Evolutionary conservation across 2,888 invertebrate genomes (phyloP).

Genomic region (Saturnia japonica): DNA sequence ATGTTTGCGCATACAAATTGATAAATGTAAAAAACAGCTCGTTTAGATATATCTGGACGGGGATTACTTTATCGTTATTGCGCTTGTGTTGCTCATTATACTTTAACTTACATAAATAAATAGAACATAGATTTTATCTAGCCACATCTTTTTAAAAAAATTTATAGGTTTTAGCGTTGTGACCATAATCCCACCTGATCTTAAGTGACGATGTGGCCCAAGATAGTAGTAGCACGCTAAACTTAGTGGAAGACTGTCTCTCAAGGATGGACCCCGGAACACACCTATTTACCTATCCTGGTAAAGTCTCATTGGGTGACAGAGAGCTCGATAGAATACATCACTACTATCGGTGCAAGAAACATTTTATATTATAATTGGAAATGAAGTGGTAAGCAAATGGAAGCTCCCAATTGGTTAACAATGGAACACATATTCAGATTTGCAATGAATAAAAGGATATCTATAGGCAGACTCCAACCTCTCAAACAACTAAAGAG

Average conservation of each 20-base stretch:
- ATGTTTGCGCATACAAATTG: conserved; percentile 8
- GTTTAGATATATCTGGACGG: background rate
- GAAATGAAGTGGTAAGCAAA: too few species aligned
- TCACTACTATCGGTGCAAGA: background rate
- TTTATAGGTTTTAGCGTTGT: too few species aligned
- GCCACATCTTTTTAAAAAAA: too few species aligned
- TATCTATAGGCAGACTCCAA: background rate
- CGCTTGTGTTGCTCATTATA: background rate
- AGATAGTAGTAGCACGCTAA: too few species aligned
- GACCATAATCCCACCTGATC: too few species aligned
- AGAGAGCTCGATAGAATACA: background rate
- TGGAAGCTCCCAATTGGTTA: background rate
- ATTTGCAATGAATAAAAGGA: background rate
- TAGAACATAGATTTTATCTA: too few species aligned
- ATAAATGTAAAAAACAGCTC: conserved; percentile 9
- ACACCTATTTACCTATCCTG: too few species aligned
- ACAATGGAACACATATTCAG: background rate
- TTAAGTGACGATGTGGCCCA: too few species aligned
- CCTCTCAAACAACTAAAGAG: background rate
- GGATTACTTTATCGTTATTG: background rate
- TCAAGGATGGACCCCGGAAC: too few species aligned
- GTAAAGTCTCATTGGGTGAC: background rate
- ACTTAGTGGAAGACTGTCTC: too few species aligned
- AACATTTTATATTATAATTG: background rate
- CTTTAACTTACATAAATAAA: background rate